These are phyloP conservation scores for Platysteira castanea DNA, from an alignment of 2,113 vertebrate species.

Conservation along the genomic window DNA sequence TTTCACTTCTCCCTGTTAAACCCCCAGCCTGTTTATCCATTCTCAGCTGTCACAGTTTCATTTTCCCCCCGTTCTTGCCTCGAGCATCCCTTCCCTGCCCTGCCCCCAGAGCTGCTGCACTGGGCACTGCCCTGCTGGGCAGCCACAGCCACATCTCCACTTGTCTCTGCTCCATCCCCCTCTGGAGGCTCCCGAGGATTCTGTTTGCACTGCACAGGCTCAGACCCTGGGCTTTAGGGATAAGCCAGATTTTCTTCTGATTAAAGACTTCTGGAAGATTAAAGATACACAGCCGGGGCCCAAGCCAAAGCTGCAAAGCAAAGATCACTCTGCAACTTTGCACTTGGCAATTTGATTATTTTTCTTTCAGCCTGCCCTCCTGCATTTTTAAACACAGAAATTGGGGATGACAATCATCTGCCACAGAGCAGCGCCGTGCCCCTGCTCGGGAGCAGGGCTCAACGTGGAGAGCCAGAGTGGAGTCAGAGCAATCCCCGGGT, in stretches of 20 bases:
- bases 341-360: neutral
- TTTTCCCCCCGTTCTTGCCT: neutral
- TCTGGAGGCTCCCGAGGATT: neutral
- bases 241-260: conserved; percentile 52
- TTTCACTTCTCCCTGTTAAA: neutral
- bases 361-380: neutral
- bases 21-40: neutral
- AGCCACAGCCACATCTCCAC: neutral
- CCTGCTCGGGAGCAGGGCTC: neutral
- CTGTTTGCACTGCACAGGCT: conserved; percentile 15
- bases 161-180: neutral
- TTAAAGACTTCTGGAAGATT: conserved; percentile 57
- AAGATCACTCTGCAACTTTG: conserved; percentile 35
- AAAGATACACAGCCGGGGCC: conserved; percentile 34
- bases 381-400: neutral
- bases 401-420: neutral
- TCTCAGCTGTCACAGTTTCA: neutral
- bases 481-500: neutral
- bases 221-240: conserved; percentile 35
- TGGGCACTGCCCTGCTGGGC: neutral
- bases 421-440: neutral
- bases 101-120: neutral
- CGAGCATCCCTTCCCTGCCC: neutral
- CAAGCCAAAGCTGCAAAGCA: conserved; percentile 50
- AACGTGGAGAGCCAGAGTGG: neutral